phyloP scores from a whole-genome alignment of 2,113 vertebrate genomes.

The Hiodon tergisus region DNA sequence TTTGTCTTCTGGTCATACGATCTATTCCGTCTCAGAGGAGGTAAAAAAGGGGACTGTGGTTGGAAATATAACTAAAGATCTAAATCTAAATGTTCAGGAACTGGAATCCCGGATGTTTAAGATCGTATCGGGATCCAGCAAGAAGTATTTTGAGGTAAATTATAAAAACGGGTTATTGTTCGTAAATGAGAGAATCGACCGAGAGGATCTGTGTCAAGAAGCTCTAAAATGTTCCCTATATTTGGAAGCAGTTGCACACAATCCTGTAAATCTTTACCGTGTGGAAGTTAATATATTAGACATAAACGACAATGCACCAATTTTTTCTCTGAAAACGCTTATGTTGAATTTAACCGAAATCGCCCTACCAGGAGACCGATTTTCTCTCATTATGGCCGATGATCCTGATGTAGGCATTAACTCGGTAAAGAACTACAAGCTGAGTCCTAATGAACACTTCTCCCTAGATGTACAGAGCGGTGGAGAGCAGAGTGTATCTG shows the following conservation, averaged over 20 bases:
- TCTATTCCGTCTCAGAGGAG: constrained; percentile 36
- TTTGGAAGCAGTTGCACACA: constrained; percentile 48
- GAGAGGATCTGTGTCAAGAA: constrained; percentile 57
- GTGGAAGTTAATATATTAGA: constrained; percentile 56
- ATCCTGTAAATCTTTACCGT: not conserved
- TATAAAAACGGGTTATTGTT: constrained; percentile 49
- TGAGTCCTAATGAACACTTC: constrained; percentile 58
- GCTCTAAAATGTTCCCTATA: constrained; percentile 53
- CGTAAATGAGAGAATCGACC: constrained; percentile 56
- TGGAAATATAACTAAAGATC: too few relatives aligned
- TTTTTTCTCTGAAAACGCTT: constrained; percentile 37
- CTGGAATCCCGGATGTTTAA: too few relatives aligned
- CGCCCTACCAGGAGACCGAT: constrained; percentile 44
- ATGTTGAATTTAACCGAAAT: constrained; percentile 46
- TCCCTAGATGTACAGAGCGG: constrained; percentile 52
- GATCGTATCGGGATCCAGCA: too few relatives aligned
- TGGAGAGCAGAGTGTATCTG: constrained; percentile 55
- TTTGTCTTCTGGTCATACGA: constrained; percentile 32
- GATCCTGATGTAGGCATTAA: constrained; percentile 57
- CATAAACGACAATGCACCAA: constrained; percentile 61
- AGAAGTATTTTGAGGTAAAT: constrained; percentile 48
- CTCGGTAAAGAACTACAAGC: constrained; percentile 55
- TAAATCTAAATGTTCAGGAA: too few relatives aligned
- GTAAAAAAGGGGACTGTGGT: too few relatives aligned
- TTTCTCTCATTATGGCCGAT: constrained; percentile 45